Percentiles rank a stretch among this genome's conserved stretches.
Conservation (phyloP, 2,797 vertebrate genomes). For the Toxotes lorentzi region DNA sequence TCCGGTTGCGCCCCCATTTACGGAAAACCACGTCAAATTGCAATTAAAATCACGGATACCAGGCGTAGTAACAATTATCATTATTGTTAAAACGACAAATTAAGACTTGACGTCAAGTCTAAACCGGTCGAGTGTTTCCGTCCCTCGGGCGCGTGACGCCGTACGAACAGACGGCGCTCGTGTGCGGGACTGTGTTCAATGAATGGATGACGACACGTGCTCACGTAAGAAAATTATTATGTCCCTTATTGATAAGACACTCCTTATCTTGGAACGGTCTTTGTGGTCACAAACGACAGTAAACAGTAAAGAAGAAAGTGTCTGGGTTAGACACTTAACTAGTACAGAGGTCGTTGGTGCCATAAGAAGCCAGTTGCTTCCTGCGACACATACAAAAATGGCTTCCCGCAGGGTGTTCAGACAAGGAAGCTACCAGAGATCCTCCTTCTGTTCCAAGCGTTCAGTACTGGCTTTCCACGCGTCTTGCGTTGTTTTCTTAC, state of each 20-base stretch:
- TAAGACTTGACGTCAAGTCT: background rate
- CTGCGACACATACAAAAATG: conserved; percentile 77
- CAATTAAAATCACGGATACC: fast-evolving
- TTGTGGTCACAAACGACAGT: fast-evolving
- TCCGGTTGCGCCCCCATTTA: conserved; percentile 57
- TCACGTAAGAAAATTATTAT: background rate
- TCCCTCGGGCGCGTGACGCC: background rate
- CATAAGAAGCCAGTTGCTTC: conserved; percentile 5
- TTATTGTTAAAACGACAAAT: background rate
- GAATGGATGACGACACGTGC: conserved; percentile 80
- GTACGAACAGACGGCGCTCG: conserved; percentile 2
- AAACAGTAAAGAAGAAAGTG: fast-evolving
- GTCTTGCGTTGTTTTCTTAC: background rate
- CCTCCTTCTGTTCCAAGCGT: conserved; percentile 17
- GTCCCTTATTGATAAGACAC: background rate
- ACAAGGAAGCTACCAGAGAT: background rate
- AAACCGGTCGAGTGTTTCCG: background rate
- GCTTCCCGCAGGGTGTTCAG: conserved; percentile 59
- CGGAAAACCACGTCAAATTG: background rate
- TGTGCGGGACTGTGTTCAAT: conserved; percentile 3
- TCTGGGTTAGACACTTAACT: background rate
- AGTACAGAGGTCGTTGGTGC: background rate
- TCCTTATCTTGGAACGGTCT: background rate
- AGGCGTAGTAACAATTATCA: fast-evolving
- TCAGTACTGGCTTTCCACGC: background rate